These are phyloP conservation scores for Amazona guildingii DNA, from an alignment of 2,113 vertebrate genomes.

Conservation along the genomic window DNA sequence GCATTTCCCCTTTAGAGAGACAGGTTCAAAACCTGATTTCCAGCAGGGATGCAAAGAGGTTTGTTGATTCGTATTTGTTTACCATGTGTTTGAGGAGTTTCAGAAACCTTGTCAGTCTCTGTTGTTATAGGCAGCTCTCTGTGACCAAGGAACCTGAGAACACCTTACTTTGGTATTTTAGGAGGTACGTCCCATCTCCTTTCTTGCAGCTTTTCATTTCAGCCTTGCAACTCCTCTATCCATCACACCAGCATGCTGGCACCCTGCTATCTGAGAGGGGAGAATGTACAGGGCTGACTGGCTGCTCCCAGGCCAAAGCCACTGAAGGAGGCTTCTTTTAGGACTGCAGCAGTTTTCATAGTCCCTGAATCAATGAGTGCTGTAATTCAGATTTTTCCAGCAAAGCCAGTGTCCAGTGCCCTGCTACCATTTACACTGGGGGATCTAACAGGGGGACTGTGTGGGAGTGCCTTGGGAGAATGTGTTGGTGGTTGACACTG, in stretches of 20 bases:
- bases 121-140: not conserved
- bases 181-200: not conserved
- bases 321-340: not conserved
- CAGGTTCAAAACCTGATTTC: not conserved
- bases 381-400: not conserved
- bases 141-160: not conserved
- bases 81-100: not conserved
- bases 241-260: not conserved
- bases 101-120: not conserved
- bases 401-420: not conserved
- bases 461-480: not conserved
- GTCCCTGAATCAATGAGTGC: not conserved
- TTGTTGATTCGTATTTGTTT: not conserved
- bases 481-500: not conserved
- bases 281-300: fast-evolving
- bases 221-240: not conserved
- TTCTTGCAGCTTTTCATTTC: not conserved
- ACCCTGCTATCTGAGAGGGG: not conserved
- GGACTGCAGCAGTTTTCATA: not conserved
- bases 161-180: not conserved
- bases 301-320: not conserved
- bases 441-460: fast-evolving
- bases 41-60: not conserved
- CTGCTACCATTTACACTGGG: not conserved
- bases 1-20: not conserved